Evolutionary conservation across 2,113 vertebrate species (phyloP), one percentile per base, ranked within the genome.

Genomic region (Epinephelus fuscoguttatus): DNA sequence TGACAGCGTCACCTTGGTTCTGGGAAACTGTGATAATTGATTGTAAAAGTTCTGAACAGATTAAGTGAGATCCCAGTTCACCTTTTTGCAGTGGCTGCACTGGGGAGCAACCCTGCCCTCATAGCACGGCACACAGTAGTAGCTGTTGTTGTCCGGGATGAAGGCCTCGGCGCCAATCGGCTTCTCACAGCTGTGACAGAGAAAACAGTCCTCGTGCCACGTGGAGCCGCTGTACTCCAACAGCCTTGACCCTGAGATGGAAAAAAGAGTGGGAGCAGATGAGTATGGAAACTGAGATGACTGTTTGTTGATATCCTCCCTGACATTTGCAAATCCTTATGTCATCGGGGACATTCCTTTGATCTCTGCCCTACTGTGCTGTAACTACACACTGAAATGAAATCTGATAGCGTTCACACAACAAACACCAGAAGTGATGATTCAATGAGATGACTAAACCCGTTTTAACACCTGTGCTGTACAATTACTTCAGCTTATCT

Each of bases 151-250:
- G 91, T 99, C 97, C 0, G 98, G 98, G 93, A 99, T 96, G 88
- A 99, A 99, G 79, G 97, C 96, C 3, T 96, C 95, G 0, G 96
- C 96, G 0, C 97, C 97, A 0, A 99, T 97, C 15, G 97, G 96
- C 94, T 99, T 96, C 91, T 97, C 95, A 87, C 98, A 99, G 86
- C 94, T 96, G 77, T 96, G 97, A 90, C 98, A 99, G 47, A 96
- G 84, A 61, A 99, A 99, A 75, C 98, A 99, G 70, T 97, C 96
- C 80, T 99, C 98, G 0, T 99, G 98, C 98, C 98, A 99, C 0
- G 96, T 95, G 79, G 96, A 94, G 12, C 97, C 97, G 0, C 91
- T 95, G 6, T 98, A 98, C 92, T 99, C 98, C 94, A 99, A 86
- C 94, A 98, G 96, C 87, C 94, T 96, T 1, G 97, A 97, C 0